A percentile compares a stretch with the other conserved stretches of the same genome.
Conservation (phyloP, 2,888 invertebrate species). For the Polietes domitor region DNA sequence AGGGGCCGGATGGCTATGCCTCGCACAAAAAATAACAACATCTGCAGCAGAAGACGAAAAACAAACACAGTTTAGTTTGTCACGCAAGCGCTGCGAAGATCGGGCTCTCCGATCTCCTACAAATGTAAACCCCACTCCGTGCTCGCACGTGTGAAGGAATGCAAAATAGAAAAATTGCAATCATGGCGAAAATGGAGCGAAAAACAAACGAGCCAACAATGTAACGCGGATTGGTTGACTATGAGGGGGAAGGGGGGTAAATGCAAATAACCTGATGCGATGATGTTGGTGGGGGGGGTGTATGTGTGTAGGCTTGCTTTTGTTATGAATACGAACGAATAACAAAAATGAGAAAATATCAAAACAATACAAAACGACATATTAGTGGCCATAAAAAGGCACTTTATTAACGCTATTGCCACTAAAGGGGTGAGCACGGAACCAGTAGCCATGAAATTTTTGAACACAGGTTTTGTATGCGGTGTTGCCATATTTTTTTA, state of each 20-base stretch:
- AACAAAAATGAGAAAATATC: conserved; percentile 13
- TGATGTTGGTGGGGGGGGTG: neutral
- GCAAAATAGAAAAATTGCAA: conserved; percentile 23
- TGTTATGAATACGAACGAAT: conserved; percentile 37
- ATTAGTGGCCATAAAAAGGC: conserved; percentile 3
- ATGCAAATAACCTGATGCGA: conserved; percentile 25
- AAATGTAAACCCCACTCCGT: neutral
- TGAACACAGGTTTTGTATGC: no score
- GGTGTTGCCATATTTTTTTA: no score
- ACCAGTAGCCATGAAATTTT: no score
- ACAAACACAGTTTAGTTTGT: conserved; percentile 43
- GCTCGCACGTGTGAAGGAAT: conserved; percentile 51
- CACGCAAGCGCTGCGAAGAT: conserved; percentile 44
- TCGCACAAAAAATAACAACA: neutral
- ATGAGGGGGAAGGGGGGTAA: neutral
- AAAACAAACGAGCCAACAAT: neutral
- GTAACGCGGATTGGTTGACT: neutral
- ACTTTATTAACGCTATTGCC: neutral
- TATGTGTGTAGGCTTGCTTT: conserved; percentile 9
- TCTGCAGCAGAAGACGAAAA: conserved; percentile 30
- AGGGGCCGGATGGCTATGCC: conserved; percentile 17
- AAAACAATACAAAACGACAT: neutral
- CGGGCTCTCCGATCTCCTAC: conserved; percentile 21
- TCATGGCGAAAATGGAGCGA: neutral
- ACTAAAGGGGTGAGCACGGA: neutral